Evolutionary conservation across 53 echinoderm and acorn worm species (phyloP).

Genomic region (Arbacia lixula): DNA sequence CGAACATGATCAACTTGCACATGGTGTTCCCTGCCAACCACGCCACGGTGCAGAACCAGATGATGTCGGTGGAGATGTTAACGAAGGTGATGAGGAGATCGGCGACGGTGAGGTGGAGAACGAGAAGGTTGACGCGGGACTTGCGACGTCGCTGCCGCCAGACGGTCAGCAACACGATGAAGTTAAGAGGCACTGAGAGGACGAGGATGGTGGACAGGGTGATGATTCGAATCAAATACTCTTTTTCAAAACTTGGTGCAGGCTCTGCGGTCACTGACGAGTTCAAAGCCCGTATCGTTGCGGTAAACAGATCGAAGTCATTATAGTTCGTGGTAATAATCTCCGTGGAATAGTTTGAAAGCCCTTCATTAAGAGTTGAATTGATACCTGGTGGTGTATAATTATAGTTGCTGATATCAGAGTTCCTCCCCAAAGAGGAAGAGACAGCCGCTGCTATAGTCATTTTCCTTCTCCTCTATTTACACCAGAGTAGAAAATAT

Average conservation of each 20-base stretch:
- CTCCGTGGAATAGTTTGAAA: conserved; percentile 17
- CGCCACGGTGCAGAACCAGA: conserved; percentile 75
- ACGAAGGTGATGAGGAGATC: conserved; percentile 91
- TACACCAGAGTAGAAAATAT: too few relatives aligned
- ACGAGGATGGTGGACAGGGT: conserved; percentile 31
- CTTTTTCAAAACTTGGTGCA: conserved; percentile 26
- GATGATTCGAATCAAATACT: conserved; percentile 42
- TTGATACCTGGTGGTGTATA: too few relatives aligned
- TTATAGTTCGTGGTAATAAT: neutral
- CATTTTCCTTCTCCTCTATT: conserved; percentile 5
- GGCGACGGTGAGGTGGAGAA: conserved; percentile 84
- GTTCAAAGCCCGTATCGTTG: neutral
- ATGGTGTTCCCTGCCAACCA: conserved; percentile 78
- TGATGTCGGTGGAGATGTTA: conserved; percentile 83
- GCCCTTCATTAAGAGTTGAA: conserved; percentile 1
- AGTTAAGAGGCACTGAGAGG: conserved; percentile 56
- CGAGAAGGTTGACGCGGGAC: conserved; percentile 87
- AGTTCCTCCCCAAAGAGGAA: too few relatives aligned
- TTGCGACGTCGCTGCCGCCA: conserved; percentile 72
- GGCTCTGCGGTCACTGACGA: neutral
- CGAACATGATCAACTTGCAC: conserved; percentile 80
- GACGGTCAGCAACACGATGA: conserved; percentile 42
- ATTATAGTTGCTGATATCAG: too few relatives aligned
- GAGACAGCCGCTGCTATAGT: neutral
- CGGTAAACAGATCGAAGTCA: neutral